Conservation (phyloP, 2,113 vertebrate species). For the Cyprinodon tularosa region DNA sequence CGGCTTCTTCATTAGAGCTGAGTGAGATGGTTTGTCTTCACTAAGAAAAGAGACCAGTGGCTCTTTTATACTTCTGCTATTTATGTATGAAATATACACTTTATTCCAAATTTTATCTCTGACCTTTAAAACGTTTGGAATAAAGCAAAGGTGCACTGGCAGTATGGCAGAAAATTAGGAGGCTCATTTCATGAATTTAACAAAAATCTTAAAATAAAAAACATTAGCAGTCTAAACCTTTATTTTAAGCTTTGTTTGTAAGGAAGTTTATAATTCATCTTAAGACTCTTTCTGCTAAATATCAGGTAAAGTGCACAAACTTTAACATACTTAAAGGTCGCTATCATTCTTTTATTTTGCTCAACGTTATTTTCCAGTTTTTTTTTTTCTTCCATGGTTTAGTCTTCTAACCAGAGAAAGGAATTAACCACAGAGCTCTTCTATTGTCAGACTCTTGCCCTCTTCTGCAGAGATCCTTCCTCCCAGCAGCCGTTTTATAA, state of each 20-base stretch:
- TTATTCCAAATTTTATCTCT: not conserved
- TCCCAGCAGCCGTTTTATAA: too few species aligned
- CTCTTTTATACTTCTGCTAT: not conserved
- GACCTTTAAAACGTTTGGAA: not conserved
- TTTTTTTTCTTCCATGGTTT: not conserved
- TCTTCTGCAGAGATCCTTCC: too few species aligned
- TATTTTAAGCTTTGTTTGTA: too few species aligned
- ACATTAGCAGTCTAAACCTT: not conserved
- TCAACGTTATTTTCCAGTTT: not conserved
- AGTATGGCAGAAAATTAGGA: not conserved
- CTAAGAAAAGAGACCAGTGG: not conserved
- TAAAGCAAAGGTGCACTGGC: not conserved
- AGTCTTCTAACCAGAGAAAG: not conserved
- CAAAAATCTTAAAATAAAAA: not conserved
- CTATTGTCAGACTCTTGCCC: not conserved
- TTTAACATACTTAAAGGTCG: not conserved
- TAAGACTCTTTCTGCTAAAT: too few species aligned
- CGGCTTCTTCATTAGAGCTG: not conserved
- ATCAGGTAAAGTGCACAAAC: not conserved
- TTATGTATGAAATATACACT: not conserved
- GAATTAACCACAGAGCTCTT: too few species aligned
- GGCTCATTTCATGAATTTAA: not conserved
- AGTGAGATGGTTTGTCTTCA: not conserved
- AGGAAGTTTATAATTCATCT: too few species aligned
- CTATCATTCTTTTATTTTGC: not conserved